Percentiles rank a stretch among this genome's conserved stretches.
phyloP scores from a whole-genome alignment of 2,797 vertebrate species.

The Mus caroli region DNA sequence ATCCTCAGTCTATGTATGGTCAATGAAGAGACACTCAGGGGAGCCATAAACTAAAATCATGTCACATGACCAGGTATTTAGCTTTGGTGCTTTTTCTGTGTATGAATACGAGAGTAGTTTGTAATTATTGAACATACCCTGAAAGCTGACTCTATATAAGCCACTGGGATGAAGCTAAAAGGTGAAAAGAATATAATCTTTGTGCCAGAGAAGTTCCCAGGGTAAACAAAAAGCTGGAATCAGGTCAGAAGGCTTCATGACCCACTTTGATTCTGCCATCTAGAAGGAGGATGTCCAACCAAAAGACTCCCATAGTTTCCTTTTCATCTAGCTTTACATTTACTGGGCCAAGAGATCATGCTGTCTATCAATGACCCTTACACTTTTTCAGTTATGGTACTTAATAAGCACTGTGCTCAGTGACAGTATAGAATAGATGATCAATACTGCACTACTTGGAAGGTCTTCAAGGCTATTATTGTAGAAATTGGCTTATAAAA shows the following conservation, averaged over 20 bases:
- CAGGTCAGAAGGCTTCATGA: not conserved
- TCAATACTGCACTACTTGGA: not conserved
- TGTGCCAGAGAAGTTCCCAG: not conserved
- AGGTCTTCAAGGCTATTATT: conserved; percentile 4
- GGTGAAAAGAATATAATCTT: not conserved
- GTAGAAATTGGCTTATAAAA: not conserved
- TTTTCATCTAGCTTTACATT: not conserved
- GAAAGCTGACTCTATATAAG: not conserved
- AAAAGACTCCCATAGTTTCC: not conserved
- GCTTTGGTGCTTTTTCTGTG: not conserved
- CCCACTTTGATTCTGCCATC: not conserved
- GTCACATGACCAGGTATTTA: not conserved
- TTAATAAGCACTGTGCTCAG: conserved; percentile 50
- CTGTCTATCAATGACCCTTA: not conserved
- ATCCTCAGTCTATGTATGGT: conserved; percentile 8
- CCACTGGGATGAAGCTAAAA: not conserved
- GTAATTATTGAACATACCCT: not conserved
- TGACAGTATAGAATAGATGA: not conserved
- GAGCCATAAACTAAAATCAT: not conserved
- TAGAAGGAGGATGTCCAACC: not conserved
- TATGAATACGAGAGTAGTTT: not conserved
- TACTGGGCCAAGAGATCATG: not conserved
- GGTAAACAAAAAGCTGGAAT: not conserved
- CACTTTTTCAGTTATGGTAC: not conserved
- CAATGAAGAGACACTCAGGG: not conserved